A percentile compares a stretch with the other conserved stretches of the same genome.
phyloP scores from a whole-genome alignment of 2,888 invertebrate genomes.

The Sarcophaga caerulescens region DNA sequence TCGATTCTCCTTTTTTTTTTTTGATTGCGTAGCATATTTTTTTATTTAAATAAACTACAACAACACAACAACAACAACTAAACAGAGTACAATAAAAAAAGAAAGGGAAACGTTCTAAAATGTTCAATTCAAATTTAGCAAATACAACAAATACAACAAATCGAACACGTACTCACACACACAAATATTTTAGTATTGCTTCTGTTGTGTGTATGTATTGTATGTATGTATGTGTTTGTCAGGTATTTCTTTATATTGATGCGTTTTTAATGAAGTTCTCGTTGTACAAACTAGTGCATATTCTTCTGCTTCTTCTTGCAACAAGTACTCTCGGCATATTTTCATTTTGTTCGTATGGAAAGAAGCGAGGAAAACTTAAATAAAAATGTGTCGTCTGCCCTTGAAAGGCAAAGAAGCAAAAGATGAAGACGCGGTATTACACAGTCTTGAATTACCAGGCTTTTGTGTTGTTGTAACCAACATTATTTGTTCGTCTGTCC shows the following conservation, averaged over 20 bases:
- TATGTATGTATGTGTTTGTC: not conserved
- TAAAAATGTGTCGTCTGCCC: not conserved
- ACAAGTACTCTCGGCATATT: not conserved
- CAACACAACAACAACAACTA: slow-evolving; percentile 17
- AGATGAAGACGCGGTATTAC: not conserved
- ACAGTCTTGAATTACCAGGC: not conserved
- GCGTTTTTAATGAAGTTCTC: not conserved
- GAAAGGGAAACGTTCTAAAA: not conserved
- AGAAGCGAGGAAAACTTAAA: not conserved
- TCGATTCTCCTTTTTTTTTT: not conserved
- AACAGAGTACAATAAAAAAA: slow-evolving; percentile 13
- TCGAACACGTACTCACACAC: slow-evolving; percentile 39
- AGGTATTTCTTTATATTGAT: too few relatives aligned
- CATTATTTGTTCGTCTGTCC: not conserved
- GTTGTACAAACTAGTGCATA: not conserved
- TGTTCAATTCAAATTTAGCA: slow-evolving; percentile 50
- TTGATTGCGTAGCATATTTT: not conserved
- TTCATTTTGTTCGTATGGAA: not conserved
- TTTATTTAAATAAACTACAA: not conserved
- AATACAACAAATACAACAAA: slow-evolving; percentile 54
- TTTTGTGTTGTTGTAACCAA: not conserved
- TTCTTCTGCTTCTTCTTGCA: not conserved
- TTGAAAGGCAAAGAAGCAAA: not conserved
- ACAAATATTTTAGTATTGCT: not conserved
- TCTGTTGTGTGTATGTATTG: slow-evolving; percentile 12